phyloP scores from a whole-genome alignment of 2,888 invertebrate species.

The Scaptomyza polygonia region DNA sequence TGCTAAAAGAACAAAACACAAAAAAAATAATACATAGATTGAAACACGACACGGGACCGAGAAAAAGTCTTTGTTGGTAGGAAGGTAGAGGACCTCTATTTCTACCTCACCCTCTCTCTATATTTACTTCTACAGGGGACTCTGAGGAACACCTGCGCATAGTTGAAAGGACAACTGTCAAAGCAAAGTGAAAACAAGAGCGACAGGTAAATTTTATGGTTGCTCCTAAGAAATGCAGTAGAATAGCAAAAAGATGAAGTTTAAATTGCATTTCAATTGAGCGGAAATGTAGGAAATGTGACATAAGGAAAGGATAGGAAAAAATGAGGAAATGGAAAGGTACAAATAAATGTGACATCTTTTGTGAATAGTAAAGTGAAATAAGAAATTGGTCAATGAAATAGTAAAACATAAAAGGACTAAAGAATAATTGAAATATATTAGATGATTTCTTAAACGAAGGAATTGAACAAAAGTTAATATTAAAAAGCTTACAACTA shows the following conservation, averaged over 20 bases:
- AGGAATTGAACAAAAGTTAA: too few relatives aligned
- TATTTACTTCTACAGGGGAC: neutral
- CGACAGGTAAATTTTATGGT: slow-evolving; percentile 46
- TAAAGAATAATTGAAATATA: too few relatives aligned
- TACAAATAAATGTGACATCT: neutral
- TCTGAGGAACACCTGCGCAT: slow-evolving; percentile 58
- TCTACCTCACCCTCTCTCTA: neutral
- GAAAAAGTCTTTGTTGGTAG: slow-evolving; percentile 39
- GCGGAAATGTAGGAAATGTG: neutral
- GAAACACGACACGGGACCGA: slow-evolving; percentile 59
- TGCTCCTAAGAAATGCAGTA: slow-evolving; percentile 17
- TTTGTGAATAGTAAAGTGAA: neutral
- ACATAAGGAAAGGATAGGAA: neutral
- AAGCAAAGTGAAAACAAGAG: slow-evolving; percentile 58
- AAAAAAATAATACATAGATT: slow-evolving; percentile 23
- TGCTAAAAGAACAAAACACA: slow-evolving; percentile 32
- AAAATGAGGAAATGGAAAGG: neutral
- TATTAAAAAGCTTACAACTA: too few relatives aligned
- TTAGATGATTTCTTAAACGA: too few relatives aligned
- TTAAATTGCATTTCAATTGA: slow-evolving; percentile 58
- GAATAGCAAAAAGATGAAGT: slow-evolving; percentile 34
- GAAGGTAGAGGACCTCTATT: neutral
- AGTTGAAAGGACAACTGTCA: slow-evolving; percentile 75
- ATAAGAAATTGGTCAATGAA: neutral
- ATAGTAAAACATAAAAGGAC: too few relatives aligned